A percentile compares a stretch with the other conserved stretches of the same genome.
Evolutionary conservation across 1,140 invertebrate genomes (phyloP).

Genomic region (Tenebrio molitor): DNA sequence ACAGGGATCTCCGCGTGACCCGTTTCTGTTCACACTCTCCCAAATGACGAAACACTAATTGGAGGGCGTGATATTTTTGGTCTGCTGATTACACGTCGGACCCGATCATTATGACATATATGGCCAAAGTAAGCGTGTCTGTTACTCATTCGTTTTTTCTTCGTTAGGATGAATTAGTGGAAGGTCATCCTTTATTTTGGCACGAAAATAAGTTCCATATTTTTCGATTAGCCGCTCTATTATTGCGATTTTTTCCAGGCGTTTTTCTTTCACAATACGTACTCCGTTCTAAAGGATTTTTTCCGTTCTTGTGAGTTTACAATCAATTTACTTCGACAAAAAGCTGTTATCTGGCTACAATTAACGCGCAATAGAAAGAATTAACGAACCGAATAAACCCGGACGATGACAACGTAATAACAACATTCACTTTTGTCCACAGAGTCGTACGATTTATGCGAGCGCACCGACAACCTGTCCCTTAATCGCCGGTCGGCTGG

Average conservation of each 20-base stretch:
- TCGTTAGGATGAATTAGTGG: not conserved
- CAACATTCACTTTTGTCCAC: slow-evolving; percentile 43
- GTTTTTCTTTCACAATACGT: not conserved
- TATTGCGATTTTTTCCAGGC: not conserved
- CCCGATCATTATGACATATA: not conserved
- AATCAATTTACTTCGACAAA: not conserved
- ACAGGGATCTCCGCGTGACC: too few species aligned
- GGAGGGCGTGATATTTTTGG: too few species aligned
- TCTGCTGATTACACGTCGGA: too few species aligned
- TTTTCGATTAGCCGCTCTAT: not conserved
- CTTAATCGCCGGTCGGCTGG: slow-evolving; percentile 6
- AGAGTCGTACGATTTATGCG: not conserved
- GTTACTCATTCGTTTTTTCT: not conserved
- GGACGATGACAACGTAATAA: slow-evolving; percentile 43
- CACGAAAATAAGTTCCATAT: not conserved
- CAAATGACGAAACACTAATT: too few species aligned
- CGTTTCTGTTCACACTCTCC: too few species aligned
- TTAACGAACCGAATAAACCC: slow-evolving; percentile 42
- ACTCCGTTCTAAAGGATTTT: too few species aligned
- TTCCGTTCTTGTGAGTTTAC: too few species aligned
- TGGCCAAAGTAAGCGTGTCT: not conserved
- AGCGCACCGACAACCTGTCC: slow-evolving; percentile 2
- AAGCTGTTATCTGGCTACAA: not conserved
- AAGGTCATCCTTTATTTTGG: slow-evolving; percentile 12
- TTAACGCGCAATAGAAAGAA: slow-evolving; percentile 31